Percentiles rank a stretch among this genome's conserved stretches.
Conservation (phyloP, 2,888 invertebrate species). For the Entomobrya multifasciata region DNA sequence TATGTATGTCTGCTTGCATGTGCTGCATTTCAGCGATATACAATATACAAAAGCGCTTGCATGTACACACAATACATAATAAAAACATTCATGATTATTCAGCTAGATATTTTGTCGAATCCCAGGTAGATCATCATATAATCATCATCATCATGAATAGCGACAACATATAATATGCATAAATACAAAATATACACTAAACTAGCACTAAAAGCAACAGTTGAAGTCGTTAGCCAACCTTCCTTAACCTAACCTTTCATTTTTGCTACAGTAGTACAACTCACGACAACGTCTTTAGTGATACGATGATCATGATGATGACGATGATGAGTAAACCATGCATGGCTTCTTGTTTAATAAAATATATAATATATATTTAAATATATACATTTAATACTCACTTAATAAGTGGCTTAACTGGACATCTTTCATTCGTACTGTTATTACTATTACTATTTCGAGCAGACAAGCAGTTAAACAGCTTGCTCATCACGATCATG, state of each 20-base stretch:
- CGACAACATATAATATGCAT: slow-evolving; percentile 39
- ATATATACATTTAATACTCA: slow-evolving; percentile 42
- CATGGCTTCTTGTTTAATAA: slow-evolving; percentile 15
- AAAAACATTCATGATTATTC: slow-evolving; percentile 54
- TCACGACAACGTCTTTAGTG: slow-evolving; percentile 31
- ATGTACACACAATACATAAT: slow-evolving; percentile 34
- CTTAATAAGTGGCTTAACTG: slow-evolving; percentile 74
- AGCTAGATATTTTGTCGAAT: slow-evolving; percentile 56
- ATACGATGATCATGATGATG: not conserved
- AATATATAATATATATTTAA: slow-evolving; percentile 56
- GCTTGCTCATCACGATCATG: slow-evolving; percentile 57
- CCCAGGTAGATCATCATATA: slow-evolving; percentile 42
- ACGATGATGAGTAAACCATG: not conserved
- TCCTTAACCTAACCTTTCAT: slow-evolving; percentile 55
- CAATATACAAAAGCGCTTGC: slow-evolving; percentile 15
- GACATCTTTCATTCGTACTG: slow-evolving; percentile 67
- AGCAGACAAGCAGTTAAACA: slow-evolving; percentile 71
- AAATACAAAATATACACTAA: not conserved
- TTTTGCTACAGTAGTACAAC: slow-evolving; percentile 20
- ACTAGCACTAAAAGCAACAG: slow-evolving; percentile 40
- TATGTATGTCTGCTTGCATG: not conserved
- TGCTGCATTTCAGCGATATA: not conserved
- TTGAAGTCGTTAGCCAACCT: slow-evolving; percentile 67
- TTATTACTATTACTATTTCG: slow-evolving; percentile 63
- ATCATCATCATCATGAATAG: slow-evolving; percentile 8